Conservation (phyloP, 2,113 vertebrate genomes). For the Orthonyx spaldingii region DNA sequence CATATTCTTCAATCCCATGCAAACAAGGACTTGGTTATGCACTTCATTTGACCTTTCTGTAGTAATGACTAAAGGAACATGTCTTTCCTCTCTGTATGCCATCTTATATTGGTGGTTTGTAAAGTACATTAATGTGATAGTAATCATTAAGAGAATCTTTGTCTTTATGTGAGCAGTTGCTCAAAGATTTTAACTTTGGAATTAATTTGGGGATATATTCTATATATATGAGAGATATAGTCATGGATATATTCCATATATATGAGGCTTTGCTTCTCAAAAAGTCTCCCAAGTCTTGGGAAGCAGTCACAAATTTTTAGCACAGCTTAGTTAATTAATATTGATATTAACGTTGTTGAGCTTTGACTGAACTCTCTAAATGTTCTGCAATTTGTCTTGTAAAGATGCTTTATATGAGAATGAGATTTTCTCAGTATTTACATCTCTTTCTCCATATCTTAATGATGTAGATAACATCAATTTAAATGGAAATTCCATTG, state of each 20-base stretch:
- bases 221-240: neutral
- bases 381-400: neutral
- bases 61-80: neutral
- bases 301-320: neutral
- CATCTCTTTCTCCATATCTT: neutral
- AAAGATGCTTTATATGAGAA: neutral
- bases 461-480: neutral
- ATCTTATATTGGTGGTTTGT: neutral
- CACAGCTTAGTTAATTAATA: neutral
- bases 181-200: neutral
- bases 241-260: neutral
- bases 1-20: neutral
- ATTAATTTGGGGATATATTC: neutral
- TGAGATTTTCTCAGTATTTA: neutral
- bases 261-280: neutral
- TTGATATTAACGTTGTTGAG: neutral
- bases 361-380: neutral
- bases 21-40: neutral
- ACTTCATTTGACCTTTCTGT: conserved; percentile 36
- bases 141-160: neutral
- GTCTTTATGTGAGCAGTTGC: neutral
- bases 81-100: neutral
- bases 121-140: neutral
- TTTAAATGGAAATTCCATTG: neutral
- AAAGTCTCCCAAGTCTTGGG: neutral